phyloP scores from a whole-genome alignment of 2,113 vertebrate genomes.

The Zosterops borbonicus region DNA sequence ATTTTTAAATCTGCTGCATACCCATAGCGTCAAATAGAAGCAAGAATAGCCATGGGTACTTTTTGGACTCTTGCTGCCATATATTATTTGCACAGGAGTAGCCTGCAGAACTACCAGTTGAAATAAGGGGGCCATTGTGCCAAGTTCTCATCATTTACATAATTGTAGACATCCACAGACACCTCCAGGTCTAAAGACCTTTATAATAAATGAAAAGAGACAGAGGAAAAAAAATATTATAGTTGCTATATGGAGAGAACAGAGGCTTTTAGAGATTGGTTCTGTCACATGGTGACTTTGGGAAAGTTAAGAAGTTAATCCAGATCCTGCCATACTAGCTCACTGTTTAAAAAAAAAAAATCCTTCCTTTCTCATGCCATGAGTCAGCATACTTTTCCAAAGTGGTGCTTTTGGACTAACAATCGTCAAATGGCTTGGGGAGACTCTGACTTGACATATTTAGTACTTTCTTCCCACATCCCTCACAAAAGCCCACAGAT shows the following conservation, averaged over 20 bases:
- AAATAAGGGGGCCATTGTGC: not conserved
- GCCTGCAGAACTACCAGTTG: not conserved
- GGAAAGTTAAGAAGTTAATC: not conserved
- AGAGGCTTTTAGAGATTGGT: not conserved
- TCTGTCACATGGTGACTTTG: not conserved
- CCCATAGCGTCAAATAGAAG: not conserved
- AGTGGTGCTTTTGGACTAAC: not conserved
- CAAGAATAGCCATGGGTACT: not conserved
- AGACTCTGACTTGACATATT: conserved; percentile 22
- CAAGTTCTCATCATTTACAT: not conserved
- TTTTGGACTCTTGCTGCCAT: not conserved
- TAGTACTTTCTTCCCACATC: not conserved
- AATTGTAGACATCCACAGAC: not conserved
- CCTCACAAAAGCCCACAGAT: conserved; percentile 16
- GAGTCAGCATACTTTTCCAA: conserved; percentile 31
- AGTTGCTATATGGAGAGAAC: not conserved
- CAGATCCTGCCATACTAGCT: too few species aligned
- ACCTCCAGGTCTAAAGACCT: not conserved
- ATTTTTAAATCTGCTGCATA: not conserved
- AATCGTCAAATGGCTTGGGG: not conserved
- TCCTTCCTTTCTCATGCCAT: not conserved
- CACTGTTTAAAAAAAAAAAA: not conserved
- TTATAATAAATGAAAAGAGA: not conserved
- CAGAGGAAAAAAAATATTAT: not conserved
- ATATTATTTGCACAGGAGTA: not conserved